These are phyloP conservation scores for Dicrostonyx torquatus DNA, from an alignment of 2,797 vertebrate genomes.

Conservation along the genomic window DNA sequence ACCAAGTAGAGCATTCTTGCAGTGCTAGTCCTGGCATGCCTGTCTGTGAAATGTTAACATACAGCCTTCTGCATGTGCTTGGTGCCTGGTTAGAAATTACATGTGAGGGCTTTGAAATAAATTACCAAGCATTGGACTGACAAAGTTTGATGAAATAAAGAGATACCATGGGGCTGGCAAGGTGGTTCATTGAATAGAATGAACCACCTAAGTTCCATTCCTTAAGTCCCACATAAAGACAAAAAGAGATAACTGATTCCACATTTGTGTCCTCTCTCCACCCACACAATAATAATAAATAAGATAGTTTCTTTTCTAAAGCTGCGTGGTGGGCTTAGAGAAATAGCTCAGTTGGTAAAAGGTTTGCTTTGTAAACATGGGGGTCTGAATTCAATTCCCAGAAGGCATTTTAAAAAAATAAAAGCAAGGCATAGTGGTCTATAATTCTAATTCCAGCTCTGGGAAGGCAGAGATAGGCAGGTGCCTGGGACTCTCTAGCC, in stretches of 20 bases:
- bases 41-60: neutral
- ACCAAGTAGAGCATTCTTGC: slow-evolving; percentile 70
- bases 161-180: neutral
- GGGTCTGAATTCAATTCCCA: neutral
- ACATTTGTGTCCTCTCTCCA: neutral
- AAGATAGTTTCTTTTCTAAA: neutral
- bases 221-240: neutral
- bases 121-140: neutral
- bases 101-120: neutral
- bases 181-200: neutral
- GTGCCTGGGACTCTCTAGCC: neutral
- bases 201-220: neutral
- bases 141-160: neutral
- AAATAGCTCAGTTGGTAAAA: neutral
- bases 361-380: neutral
- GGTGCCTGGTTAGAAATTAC: neutral
- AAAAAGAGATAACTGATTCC: neutral
- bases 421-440: neutral
- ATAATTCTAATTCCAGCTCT: neutral
- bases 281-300: neutral
- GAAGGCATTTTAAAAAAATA: neutral
- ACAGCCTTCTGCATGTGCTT: neutral
- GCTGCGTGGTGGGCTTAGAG: neutral
- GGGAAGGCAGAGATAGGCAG: neutral
- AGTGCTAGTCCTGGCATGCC: slow-evolving; percentile 65